Evolutionary conservation across 2,888 invertebrate genomes (phyloP).

Genomic region (Vanessa cardui): DNA sequence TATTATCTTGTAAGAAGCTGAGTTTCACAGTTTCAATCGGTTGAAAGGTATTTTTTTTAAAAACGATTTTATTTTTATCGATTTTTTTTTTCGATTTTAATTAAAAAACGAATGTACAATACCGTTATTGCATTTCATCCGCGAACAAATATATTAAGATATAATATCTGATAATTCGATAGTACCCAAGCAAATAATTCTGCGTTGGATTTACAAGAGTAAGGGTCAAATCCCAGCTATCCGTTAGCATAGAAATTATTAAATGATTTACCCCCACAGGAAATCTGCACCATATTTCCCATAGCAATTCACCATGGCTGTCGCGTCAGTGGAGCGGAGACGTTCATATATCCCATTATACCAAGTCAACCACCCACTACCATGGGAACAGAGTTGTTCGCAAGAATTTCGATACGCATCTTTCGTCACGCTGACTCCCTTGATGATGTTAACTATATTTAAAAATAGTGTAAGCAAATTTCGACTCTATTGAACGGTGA

Average conservation of each 20-base stretch:
- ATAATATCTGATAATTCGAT: too few species aligned
- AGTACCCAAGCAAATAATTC: too few species aligned
- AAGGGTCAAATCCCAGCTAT: not conserved
- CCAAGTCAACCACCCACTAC: slow-evolving; percentile 45
- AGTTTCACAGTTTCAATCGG: too few species aligned
- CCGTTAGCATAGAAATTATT: not conserved
- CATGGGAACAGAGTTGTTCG: slow-evolving; percentile 70
- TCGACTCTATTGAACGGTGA: not conserved
- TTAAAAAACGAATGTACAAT: too few species aligned
- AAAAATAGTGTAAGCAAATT: not conserved
- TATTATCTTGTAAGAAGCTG: too few species aligned
- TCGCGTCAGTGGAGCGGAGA: slow-evolving; percentile 49
- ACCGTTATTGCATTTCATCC: too few species aligned
- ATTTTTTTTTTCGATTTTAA: too few species aligned
- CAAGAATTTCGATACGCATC: slow-evolving; percentile 61
- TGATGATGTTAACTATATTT: slow-evolving; percentile 12
- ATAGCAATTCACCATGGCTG: slow-evolving; percentile 61
- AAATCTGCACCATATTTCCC: slow-evolving; percentile 60
- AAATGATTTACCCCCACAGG: not conserved
- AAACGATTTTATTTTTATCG: too few species aligned
- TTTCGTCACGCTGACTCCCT: slow-evolving; percentile 54
- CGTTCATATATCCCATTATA: slow-evolving; percentile 10
- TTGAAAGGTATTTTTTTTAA: too few species aligned
- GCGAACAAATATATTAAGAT: too few species aligned
- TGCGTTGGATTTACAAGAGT: not conserved